phyloP scores from a whole-genome alignment of 2,113 vertebrate genomes.

The Phrynosoma blainvillii region DNA sequence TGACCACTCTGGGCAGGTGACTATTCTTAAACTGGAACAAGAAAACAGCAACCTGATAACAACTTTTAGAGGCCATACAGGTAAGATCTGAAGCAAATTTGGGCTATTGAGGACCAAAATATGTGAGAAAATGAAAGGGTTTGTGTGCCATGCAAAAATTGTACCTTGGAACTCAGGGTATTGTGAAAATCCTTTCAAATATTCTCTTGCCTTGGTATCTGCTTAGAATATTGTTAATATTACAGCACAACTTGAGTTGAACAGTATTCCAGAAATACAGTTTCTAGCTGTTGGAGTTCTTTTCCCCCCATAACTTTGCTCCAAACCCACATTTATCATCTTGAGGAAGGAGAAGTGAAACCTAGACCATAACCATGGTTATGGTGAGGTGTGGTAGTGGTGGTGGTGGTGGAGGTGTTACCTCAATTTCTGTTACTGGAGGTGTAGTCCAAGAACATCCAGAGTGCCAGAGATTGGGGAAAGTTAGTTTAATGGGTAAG shows the following conservation, averaged over 20 bases:
- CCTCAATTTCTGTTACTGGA: too few species aligned
- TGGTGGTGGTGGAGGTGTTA: too few species aligned
- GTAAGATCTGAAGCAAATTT: constrained; percentile 67
- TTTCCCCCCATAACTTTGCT: background rate
- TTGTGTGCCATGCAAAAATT: background rate
- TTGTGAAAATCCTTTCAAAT: background rate
- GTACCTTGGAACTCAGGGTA: background rate
- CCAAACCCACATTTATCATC: background rate
- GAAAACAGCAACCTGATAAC: constrained; percentile 94
- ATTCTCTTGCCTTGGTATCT: background rate
- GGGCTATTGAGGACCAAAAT: background rate
- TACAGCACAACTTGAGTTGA: background rate
- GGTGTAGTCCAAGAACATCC: too few species aligned
- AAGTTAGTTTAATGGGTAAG: background rate
- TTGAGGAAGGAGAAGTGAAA: too few species aligned
- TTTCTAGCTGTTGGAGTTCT: background rate
- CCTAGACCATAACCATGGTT: too few species aligned
- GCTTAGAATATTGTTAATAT: background rate
- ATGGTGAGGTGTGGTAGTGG: too few species aligned
- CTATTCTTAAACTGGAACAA: constrained; percentile 96
- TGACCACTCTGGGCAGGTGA: constrained; percentile 97
- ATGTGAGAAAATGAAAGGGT: background rate
- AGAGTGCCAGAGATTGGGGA: background rate
- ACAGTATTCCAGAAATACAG: background rate
- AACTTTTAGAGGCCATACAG: constrained; percentile 97